phyloP scores from a whole-genome alignment of 2,113 vertebrate species.

The Myocastor coypus region DNA sequence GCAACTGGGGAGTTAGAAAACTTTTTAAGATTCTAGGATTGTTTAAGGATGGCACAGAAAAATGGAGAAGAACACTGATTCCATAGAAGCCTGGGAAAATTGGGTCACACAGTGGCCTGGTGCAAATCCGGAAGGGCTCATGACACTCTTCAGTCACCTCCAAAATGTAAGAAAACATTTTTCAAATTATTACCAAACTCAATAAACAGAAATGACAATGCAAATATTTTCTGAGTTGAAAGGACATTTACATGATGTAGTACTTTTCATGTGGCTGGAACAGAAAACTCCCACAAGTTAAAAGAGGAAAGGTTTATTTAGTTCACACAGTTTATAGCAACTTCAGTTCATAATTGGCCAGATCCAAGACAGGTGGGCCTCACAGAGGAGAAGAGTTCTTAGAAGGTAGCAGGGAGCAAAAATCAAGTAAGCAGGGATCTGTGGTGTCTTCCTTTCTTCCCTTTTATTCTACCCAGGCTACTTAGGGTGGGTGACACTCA shows the following conservation, averaged over 20 bases:
- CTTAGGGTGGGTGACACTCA: no score
- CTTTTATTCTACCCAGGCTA: no score
- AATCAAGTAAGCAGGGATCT: no score
- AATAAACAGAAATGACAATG: conserved; percentile 37
- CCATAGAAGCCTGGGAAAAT: background rate
- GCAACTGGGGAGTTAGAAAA: background rate
- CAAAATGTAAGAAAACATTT: background rate
- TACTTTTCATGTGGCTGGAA: no score
- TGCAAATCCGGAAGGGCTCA: background rate
- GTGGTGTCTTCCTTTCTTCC: no score
- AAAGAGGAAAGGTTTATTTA: no score
- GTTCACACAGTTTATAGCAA: no score
- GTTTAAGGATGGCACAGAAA: background rate
- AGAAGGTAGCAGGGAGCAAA: background rate
- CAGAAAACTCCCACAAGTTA: no score
- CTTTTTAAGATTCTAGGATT: background rate
- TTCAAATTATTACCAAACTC: conserved; percentile 7
- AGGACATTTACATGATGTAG: background rate
- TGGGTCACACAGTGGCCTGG: background rate
- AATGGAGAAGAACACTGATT: background rate
- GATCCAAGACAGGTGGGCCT: no score
- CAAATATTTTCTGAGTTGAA: conserved; percentile 10
- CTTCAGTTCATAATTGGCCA: no score
- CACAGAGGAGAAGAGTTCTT: background rate
- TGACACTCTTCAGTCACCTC: background rate